Evolutionary conservation across 2,113 vertebrate species (phyloP).

Genomic region (Todiramphus saurophagus): DNA sequence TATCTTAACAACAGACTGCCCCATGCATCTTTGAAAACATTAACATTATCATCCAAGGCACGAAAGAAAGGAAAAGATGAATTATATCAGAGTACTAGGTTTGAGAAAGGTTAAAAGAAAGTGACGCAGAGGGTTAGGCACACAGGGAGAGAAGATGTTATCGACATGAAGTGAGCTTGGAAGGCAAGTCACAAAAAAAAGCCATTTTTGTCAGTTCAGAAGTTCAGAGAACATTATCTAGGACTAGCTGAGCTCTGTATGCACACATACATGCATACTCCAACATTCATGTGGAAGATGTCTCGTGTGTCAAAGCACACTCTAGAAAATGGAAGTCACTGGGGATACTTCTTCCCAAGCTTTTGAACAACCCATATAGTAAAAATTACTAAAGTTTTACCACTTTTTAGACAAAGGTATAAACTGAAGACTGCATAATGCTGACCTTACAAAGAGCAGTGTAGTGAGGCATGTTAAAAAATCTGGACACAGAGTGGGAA

Average conservation of each 20-base stretch:
- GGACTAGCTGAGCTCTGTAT: neutral
- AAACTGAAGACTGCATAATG: neutral
- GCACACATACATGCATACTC: neutral
- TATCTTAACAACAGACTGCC: neutral
- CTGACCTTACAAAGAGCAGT: neutral
- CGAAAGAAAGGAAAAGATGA: neutral
- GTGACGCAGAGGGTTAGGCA: neutral
- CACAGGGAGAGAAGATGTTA: neutral
- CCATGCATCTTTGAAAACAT: neutral
- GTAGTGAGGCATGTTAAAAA: neutral
- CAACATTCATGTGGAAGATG: rapidly evolving
- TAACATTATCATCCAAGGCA: neutral
- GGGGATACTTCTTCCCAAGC: neutral
- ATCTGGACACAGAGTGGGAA: rapidly evolving
- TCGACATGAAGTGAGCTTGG: neutral
- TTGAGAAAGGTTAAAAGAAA: neutral
- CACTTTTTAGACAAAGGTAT: neutral
- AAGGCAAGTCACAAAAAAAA: neutral
- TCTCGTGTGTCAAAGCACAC: neutral
- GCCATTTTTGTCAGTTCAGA: neutral
- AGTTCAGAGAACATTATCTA: neutral
- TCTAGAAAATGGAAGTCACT: neutral
- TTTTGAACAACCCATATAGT: neutral
- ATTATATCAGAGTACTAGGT: neutral
- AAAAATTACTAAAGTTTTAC: neutral